These are phyloP conservation scores for Seladonia tumulorum DNA, from an alignment of 2,888 invertebrate species.

Conservation along the genomic window DNA sequence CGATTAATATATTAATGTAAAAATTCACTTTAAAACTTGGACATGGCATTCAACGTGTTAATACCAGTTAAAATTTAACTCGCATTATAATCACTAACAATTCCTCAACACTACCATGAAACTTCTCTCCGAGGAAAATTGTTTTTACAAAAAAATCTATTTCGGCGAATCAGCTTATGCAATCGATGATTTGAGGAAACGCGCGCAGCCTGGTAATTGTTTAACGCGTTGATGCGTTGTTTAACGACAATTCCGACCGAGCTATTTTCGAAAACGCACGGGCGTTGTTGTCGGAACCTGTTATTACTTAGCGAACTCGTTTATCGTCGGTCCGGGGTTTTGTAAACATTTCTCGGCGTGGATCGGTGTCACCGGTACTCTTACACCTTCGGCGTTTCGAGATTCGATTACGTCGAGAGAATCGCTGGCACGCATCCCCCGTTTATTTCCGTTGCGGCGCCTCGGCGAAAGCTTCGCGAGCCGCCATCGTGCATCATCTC, in stretches of 20 bases:
- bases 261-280: neutral
- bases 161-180: neutral
- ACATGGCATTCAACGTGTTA: no score
- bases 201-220: neutral
- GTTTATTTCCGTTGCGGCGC: slow-evolving; percentile 65
- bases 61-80: no score
- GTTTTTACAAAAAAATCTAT: neutral
- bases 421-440: slow-evolving; percentile 48
- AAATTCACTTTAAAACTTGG: no score
- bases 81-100: no score
- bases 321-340: neutral
- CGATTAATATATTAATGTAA: no score
- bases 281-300: neutral
- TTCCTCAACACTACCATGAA: no score
- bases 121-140: neutral
- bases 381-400: neutral
- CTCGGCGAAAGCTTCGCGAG: slow-evolving; percentile 45
- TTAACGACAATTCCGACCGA: neutral
- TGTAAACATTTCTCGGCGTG: slow-evolving; percentile 19
- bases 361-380: slow-evolving; percentile 22
- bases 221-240: slow-evolving; percentile 9
- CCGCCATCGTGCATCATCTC: slow-evolving; percentile 25
- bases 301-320: neutral
- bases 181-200: neutral
- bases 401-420: slow-evolving; percentile 26